Base-by-base conservation (phyloP, 2,113 vertebrate genomes). In the Odocoileus virginianus region DNA sequence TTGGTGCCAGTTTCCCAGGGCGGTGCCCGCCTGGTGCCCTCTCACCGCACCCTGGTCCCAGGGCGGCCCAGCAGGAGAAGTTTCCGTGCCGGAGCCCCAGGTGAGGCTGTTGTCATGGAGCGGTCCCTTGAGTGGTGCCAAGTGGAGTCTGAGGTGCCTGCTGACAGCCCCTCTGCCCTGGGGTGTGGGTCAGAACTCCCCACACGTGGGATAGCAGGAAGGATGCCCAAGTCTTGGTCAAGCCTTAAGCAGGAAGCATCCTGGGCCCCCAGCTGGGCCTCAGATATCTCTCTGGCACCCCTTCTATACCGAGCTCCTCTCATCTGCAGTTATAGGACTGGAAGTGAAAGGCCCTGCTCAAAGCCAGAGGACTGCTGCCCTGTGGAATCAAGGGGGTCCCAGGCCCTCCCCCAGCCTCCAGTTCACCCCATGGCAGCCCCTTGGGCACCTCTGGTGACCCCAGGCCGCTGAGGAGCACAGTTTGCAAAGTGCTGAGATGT, bases 71-170 rank as follows among this genome's bases (percentile, higher is more conserved):
- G 45, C 3, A 1, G 6, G 79, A 86, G 40, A 21, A 47, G 40
- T 57, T 92, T 74, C 82, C 54, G 0, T n/a, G 30, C 12, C 2
- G 47, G 86, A 87, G 94, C 50, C 96, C 71, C 83, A 36, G 23
- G 58, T 4, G 95, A 90, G 74, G 50, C 95, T 91, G 85, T 94
- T 57, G 87, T 58, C 92, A n/a, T 86, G 60, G 95, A 82, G 12
- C 21, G 12, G 30, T 78, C 36, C 83, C 95, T 21, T 19, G 74
- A 47, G 67, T 5, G 19, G 21, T 6, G 16, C n/a, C 2, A 52
- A 21, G 45, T 25, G 28, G 36, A 14, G 1, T 57, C 82, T 13
- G 16, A 6, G 16, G 81, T 8, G 23, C 47, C 61, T 33, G 52
- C 58, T 0, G 2, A 71, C 67, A 0, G 33, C 74, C 19, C 0